Evolutionary conservation across 2,797 vertebrate species (phyloP).

Genomic region (Falco rusticolus): DNA sequence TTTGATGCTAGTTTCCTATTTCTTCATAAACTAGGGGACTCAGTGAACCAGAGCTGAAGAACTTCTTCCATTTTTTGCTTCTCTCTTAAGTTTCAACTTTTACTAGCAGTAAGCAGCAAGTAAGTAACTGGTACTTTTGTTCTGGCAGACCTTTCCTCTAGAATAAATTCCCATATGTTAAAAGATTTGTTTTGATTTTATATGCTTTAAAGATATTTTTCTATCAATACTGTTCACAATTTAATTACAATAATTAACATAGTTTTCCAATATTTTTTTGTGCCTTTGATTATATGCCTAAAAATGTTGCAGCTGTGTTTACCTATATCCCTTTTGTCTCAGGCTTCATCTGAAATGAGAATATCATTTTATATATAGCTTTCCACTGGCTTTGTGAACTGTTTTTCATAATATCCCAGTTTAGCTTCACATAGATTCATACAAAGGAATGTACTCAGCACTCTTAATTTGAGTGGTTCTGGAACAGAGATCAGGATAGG

Average conservation of each 20-base stretch:
- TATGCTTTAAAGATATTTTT: slow-evolving; percentile 79
- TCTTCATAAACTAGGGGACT: neutral
- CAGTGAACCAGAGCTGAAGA: slow-evolving; percentile 12
- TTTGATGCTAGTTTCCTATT: slow-evolving; percentile 1
- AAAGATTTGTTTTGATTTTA: slow-evolving; percentile 73
- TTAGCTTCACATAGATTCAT: slow-evolving; percentile 72
- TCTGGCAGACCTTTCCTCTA: neutral
- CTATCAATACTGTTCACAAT: slow-evolving; percentile 81
- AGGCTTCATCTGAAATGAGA: slow-evolving; percentile 78
- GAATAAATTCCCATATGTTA: slow-evolving; percentile 11
- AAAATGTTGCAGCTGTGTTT: slow-evolving; percentile 85
- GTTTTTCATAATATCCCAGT: slow-evolving; percentile 76
- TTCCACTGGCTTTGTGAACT: slow-evolving; percentile 83
- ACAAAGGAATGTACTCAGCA: slow-evolving; percentile 60
- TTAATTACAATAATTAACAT: slow-evolving; percentile 85
- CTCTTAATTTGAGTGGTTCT: slow-evolving; percentile 64
- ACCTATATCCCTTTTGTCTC: slow-evolving; percentile 83
- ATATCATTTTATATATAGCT: slow-evolving; percentile 84
- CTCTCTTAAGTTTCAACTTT: slow-evolving; percentile 12
- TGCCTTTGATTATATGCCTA: slow-evolving; percentile 82
- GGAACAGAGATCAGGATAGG: slow-evolving; percentile 71
- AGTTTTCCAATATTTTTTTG: slow-evolving; percentile 84
- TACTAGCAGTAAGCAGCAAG: neutral
- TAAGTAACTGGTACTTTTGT: neutral
- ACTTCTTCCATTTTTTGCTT: neutral